These are phyloP conservation scores for Thryonomys swinderianus DNA, from an alignment of 2,113 vertebrate genomes.

Conservation along the genomic window DNA sequence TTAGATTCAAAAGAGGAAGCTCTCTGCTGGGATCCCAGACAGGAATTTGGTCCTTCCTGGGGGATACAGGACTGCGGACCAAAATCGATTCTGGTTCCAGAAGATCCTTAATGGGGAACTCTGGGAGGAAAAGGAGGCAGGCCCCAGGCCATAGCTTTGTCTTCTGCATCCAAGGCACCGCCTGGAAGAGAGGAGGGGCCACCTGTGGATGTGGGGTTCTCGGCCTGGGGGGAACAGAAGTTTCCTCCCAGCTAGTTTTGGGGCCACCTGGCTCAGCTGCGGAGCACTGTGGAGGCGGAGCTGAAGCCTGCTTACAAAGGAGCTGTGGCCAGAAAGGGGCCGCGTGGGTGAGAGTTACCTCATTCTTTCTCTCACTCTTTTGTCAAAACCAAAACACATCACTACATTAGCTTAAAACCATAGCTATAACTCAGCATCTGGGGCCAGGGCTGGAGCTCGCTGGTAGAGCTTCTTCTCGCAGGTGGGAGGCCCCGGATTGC, in stretches of 20 bases:
- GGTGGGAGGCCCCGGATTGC: not conserved
- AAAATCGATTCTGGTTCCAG: not conserved
- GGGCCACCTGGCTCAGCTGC: not conserved
- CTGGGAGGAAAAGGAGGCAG: not conserved
- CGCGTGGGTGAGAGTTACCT: accelerated
- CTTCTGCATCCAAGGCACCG: not conserved
- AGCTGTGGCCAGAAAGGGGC: not conserved
- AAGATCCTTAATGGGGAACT: not conserved
- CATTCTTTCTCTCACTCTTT: not conserved
- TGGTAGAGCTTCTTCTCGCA: not conserved
- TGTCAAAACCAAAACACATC: not conserved
- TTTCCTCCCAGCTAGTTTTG: not conserved
- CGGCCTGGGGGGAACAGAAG: not conserved
- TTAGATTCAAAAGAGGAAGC: not conserved
- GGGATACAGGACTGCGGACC: not conserved
- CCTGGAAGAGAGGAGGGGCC: not conserved
- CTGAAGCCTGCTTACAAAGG: not conserved
- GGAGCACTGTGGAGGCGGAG: not conserved
- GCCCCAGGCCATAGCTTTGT: accelerated
- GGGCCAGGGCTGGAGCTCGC: not conserved
- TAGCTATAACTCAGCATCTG: not conserved
- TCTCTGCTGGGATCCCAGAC: not conserved
- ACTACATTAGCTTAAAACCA: not conserved
- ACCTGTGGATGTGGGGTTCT: not conserved
- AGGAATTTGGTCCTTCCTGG: not conserved